Base-by-base conservation (phyloP, 2,113 vertebrate genomes). In the Myrmophylax atrothorax region DNA sequence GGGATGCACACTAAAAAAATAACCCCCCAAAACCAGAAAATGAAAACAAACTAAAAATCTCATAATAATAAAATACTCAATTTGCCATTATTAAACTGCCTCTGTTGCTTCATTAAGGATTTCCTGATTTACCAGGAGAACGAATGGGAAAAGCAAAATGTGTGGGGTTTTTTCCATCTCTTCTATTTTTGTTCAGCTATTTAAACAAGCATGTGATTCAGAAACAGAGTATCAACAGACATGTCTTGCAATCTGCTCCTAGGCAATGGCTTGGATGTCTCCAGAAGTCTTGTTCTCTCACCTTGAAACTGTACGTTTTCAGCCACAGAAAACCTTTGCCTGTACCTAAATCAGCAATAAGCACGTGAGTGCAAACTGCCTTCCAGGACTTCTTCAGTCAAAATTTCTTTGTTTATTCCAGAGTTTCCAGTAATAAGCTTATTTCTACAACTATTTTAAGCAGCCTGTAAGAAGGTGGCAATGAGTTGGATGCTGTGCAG, bases 141-240 rank as follows among this genome's bases (percentile, higher is more conserved):
- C 40, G 86, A 89, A 60, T 28, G 8, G 24, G 42, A 95, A 86
- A 63, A 84, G 42, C 18, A 78, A 19, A 63, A 67, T 2, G 6
- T 4, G 9, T 3, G 2, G 4, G 1, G 1, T 3, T 7, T 35
- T 62, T 37, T 33, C 37, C 3, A 58, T 68, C 10, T 78, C 84
- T 76, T 74, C 23, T 74, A 3, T 74, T 84, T 80, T 74, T 37
- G 64, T 79, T 91, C 22, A 83, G 64, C 12, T 70, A 46, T 17
- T 90, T 69, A 77, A 87, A 76, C 6, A 60, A 75, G 26, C 7
- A 35, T 7, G 15, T 40, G 25, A 76, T 62, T 85, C 37, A 83
- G 78, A 42, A 86, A 64, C 33, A 49, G 13, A 47, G 53, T 28
- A 26, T 10, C 29, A 75, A 38, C 29, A 87, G 75, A 59, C 40